Conservation (phyloP, 2,797 vertebrate genomes). For the Urophycis tenuis region DNA sequence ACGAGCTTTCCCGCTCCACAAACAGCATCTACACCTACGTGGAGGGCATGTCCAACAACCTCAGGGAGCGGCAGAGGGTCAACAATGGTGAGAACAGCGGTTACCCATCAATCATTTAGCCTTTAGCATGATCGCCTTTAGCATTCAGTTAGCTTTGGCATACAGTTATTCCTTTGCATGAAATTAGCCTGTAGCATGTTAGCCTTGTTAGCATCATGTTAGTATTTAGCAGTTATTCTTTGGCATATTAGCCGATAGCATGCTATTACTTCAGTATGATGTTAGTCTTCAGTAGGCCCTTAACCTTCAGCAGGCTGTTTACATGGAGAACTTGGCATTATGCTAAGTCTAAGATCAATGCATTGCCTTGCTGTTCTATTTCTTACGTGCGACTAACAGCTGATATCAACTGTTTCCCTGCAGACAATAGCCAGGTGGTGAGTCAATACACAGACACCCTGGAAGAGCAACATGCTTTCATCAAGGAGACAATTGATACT, state of each 20-base stretch:
- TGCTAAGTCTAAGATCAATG: not conserved
- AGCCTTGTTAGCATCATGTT: not conserved
- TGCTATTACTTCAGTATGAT: not conserved
- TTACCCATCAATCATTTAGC: not conserved
- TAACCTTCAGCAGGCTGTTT: not conserved
- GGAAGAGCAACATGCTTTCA: conserved; percentile 76
- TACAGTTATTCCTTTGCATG: not conserved
- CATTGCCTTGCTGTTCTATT: not conserved
- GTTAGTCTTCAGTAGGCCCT: not conserved
- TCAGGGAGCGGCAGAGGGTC: conserved; percentile 71
- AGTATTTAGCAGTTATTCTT: not conserved
- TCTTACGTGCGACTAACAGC: too few relatives aligned
- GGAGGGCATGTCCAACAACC: conserved; percentile 61
- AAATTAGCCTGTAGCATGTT: not conserved
- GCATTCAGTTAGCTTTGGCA: too few relatives aligned
- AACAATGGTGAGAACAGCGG: conserved; percentile 59
- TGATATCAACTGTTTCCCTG: not conserved
- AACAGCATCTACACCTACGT: conserved; percentile 68
- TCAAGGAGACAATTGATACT: conserved; percentile 82
- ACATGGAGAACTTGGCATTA: not conserved
- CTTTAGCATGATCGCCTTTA: not conserved
- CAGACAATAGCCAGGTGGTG: conserved; percentile 77
- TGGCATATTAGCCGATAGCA: not conserved
- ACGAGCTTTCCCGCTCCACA: conserved; percentile 62
- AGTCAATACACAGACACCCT: conserved; percentile 71